Conservation (phyloP, 2,113 vertebrate species). For the Fregetta grallaria region DNA sequence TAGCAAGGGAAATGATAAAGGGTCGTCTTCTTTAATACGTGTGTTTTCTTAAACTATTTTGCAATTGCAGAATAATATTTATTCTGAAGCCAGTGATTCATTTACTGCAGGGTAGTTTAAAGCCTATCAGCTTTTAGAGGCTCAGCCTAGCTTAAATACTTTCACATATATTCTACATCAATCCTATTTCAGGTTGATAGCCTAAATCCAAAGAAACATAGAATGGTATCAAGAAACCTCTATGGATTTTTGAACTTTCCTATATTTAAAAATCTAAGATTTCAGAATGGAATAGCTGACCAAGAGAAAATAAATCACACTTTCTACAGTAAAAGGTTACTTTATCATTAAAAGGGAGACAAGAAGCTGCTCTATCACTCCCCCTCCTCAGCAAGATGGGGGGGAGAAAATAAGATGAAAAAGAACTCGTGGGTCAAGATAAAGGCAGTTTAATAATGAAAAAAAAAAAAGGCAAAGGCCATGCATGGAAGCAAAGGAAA, state of each 20-base stretch:
- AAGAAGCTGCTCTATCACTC: not conserved
- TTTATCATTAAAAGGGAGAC: not conserved
- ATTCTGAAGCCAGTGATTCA: not conserved
- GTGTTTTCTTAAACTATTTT: not conserved
- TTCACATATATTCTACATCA: not conserved
- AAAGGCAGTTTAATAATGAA: no score
- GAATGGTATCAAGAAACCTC: not conserved
- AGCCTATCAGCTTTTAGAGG: not conserved
- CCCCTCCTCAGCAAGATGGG: no score
- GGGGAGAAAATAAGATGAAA: no score
- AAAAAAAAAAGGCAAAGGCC: no score
- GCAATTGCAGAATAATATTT: not conserved
- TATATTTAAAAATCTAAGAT: not conserved
- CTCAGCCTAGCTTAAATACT: not conserved
- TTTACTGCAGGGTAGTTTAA: not conserved
- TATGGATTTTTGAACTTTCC: not conserved
- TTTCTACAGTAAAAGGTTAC: not conserved
- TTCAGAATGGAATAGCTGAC: not conserved
- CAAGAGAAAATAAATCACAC: not conserved
- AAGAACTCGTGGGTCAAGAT: no score
- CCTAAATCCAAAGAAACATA: not conserved
- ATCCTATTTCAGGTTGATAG: not conserved
- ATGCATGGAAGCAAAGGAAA: no score
- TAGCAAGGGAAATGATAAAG: not conserved
- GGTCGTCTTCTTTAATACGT: accelerated